Base-by-base conservation (phyloP, 2,888 invertebrate species). In the Blastobasis adustella region DNA sequence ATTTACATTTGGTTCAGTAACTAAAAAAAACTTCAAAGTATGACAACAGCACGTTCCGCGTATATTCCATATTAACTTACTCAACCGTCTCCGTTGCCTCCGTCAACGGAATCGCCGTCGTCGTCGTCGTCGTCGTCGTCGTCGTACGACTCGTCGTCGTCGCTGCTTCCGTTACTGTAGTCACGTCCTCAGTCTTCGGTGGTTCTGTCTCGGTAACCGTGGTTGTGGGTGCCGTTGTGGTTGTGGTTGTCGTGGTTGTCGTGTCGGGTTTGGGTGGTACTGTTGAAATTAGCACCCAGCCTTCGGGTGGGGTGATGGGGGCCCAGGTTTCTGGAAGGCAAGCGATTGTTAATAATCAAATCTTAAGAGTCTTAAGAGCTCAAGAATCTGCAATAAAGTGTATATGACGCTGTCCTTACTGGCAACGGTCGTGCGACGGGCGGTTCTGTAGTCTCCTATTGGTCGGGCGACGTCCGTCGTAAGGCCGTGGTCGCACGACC, bases 241-340 rank as follows among this genome's bases (percentile, higher is more conserved):
- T 58, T 9, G 69, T 59, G 2, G 56, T 52, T 4, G 65, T 58
- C 46, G 66, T 52, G 10, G 66, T 10, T 50, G 74, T 57, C 0
- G 73, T 61, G 70, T 82, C 85, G 49, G 73, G 72, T 67, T 76
- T 84, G 48, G 79, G 79, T 55, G 78, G 71, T 39, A 82, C 70
- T 6, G 81, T 79, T 55, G 82, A 81, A 56, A 89, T 72, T 49
- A 92, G 76, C 7, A 93, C 89, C 93, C 93, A 93, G 7, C 91
- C 91, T 61, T 92, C 92, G 6, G 92, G 91, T 5, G 92, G 90
- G 2, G 92, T 92, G 47, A 92, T 89, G 5, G 92, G 91, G 10
- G 90, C 88, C 92, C 92, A 92, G 53, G 88, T 88, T 73, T 89
- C 90, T 89, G 81, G 9, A 81, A 83, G 57, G 5, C 23, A 23